Base-by-base conservation (phyloP, 2,113 vertebrate genomes). In the Mormoops blainvillei region DNA sequence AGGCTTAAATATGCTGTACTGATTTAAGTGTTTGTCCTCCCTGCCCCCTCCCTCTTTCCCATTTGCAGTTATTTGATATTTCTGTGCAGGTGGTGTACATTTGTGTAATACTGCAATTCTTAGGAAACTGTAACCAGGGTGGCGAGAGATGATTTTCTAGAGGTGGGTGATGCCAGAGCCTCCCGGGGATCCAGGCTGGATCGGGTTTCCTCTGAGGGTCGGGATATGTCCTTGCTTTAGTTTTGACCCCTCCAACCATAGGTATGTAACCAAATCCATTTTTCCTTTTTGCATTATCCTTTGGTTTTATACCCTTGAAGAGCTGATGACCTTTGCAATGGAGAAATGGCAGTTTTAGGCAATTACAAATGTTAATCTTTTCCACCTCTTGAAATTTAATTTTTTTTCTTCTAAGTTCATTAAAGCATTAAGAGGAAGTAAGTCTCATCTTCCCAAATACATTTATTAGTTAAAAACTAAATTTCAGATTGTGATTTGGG, bases 221-320 rank as follows among this genome's bases (percentile, higher is more conserved):
- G 97, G 94, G 98, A 98, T 99, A 99, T 99, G 99, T 99, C 99
- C 99, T 99, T 99, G 99, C 98, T 98, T 97, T 43, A 96, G 96
- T 98, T 98, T 98, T 98, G 97, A 97, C 97, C 94, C 93, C 41
- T 93, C 80, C 90, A 80, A 71, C 92, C 45, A 28, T 97, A 93
- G 88, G 61, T 97, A 94, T 97, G 98, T 98, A 98, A 98, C 92
- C 45, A 98, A 97, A 98, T 98, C 97, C 87, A 85, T 93, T 98
- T 98, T 98, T 98, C 54, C 78, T 68, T 70, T 97, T 50, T 43
- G 90, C 8, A 84, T 31, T 87, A 28, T 50, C 67, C 90, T 81
- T 97, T 97, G 96, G 80, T 97, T 95, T 90, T 95, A 45, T 78
- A 96, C 54, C 91, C 85, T 97, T 96, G 95, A 97, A 92, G 95